Conservation (phyloP, 2,113 vertebrate species). For the Platichthys flesus region DNA sequence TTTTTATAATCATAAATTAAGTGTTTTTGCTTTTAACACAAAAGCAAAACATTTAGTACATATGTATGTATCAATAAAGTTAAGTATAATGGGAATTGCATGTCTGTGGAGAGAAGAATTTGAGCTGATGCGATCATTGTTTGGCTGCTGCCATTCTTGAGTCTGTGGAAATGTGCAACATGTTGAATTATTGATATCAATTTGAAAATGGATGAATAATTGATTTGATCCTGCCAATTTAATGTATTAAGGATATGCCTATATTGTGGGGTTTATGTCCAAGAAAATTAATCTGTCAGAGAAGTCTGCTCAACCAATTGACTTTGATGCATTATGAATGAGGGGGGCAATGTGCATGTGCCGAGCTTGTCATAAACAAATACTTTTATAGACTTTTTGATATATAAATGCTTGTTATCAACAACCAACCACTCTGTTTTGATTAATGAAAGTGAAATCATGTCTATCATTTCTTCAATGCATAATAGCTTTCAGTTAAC, state of each 20-base stretch:
- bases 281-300: slow-evolving; percentile 21
- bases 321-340: slow-evolving; percentile 64
- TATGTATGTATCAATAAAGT: neutral
- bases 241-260: slow-evolving; percentile 51
- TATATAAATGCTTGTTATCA: neutral
- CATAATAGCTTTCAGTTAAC: no score
- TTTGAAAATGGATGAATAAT: slow-evolving; percentile 64
- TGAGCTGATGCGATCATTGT: slow-evolving; percentile 1
- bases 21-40: neutral
- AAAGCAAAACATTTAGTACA: neutral
- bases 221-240: slow-evolving; percentile 48
- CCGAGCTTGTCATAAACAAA: neutral
- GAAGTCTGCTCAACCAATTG: slow-evolving; percentile 20
- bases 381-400: neutral
- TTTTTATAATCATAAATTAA: slow-evolving; percentile 19
- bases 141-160: slow-evolving; percentile 23
- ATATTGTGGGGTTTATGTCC: slow-evolving; percentile 24
- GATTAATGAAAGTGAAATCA: neutral
- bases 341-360: slow-evolving; percentile 28
- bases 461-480: neutral
- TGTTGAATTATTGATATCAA: slow-evolving; percentile 60
- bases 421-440: no score
- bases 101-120: neutral
- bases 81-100: neutral
- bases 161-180: slow-evolving; percentile 21